Evolutionary conservation across 1,140 invertebrate species (phyloP).

Genomic region (Drosophila murphyi): DNA sequence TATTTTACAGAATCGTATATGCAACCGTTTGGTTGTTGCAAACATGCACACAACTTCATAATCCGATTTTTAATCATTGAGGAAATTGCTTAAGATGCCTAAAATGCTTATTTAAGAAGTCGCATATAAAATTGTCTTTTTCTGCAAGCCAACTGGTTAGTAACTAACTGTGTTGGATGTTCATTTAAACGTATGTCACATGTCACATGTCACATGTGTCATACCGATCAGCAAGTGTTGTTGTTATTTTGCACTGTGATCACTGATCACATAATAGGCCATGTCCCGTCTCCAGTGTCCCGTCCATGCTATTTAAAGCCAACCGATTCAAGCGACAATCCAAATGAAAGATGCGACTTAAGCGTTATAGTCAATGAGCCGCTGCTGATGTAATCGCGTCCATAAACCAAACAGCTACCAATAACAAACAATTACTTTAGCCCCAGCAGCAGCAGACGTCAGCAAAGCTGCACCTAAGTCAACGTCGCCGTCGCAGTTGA

Average conservation of each 20-base stretch:
- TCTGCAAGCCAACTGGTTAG: too few species aligned
- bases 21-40: too few species aligned
- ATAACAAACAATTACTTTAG: constrained; percentile 68
- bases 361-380: constrained; percentile 15
- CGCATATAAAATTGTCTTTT: too few species aligned
- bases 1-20: too few species aligned
- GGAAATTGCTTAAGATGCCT: too few species aligned
- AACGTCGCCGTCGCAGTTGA: constrained; percentile 5
- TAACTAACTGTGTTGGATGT: too few species aligned
- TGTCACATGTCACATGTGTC: constrained; percentile 5
- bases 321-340: constrained; percentile 53
- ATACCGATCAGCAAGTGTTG: constrained; percentile 1
- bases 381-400: constrained; percentile 68
- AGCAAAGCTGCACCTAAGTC: constrained; percentile 33
- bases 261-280: constrained; percentile 44
- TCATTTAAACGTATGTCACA: not conserved
- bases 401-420: constrained; percentile 64
- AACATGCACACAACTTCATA: too few species aligned
- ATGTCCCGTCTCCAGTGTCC: constrained; percentile 14
- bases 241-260: constrained; percentile 15
- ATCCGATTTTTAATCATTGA: too few species aligned
- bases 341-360: constrained; percentile 59
- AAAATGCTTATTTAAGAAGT: too few species aligned
- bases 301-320: constrained; percentile 43
- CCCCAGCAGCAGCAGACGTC: constrained; percentile 31